Evolutionary conservation across 37 sponge, comb jelly and placozoan species (phyloP), one percentile per base, ranked within the genome.

Genomic region (Aplysina aerophoba): DNA sequence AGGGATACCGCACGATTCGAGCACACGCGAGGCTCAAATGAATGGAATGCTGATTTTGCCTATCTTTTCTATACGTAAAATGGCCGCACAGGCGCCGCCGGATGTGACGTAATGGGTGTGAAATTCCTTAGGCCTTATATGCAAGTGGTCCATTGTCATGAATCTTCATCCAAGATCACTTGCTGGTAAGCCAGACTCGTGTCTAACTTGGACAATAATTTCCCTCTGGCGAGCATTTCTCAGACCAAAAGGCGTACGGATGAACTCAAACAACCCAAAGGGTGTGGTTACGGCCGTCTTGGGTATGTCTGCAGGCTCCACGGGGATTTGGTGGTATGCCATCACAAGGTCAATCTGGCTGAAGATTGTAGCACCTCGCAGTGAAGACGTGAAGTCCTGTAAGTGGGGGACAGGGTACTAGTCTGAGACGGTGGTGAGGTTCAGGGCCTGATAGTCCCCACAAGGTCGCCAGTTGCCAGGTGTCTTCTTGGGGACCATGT

Each of bases 391-490:
- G 75, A 91, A 91, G 61, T 91, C 85, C 31, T 85, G 89, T 16
- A 92, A 83, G 61, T 92, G 92, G 11, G 92, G 89, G 30, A 92
- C 65, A 22, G 89, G 92, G 35, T 92, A 92, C 13, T 86, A 31
- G 58, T 92, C 93, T 21, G 90, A 85, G 12, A 73, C 44, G n/a
- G 93, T 87, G 38, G 28, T 21, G 24, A 27, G 39, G 88, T 93
- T 93, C 25, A 93, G 82, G 24, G 93, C 88, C 0, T 82, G 87
- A 74, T 89, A 93, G 83, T 89, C 93, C 17, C 87, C 93, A 89
- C 93, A 89, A 20, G 87, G 93, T 15, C 90, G 68, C 93, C 93
- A 89, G 65, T 91, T 85, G 0, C 91, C 81, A 31, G 84, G 73
- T 0, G 90, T 77, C 40, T 79, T 85, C 82, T 90, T 90, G 27